phyloP scores from a whole-genome alignment of 1,140 invertebrate genomes.

The Ceratina japonica region DNA sequence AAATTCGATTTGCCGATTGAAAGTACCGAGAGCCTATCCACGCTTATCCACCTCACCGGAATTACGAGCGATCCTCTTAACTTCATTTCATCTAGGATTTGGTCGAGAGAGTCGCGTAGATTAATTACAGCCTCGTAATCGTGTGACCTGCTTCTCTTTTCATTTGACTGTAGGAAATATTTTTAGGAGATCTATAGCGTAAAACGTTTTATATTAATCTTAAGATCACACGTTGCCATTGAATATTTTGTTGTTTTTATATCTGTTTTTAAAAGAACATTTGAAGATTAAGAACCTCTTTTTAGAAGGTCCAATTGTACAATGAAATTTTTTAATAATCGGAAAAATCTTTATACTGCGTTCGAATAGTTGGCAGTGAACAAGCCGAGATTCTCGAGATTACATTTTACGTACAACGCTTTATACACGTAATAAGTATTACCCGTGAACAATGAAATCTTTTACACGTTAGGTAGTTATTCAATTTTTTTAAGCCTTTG shows the following conservation, averaged over 20 bases:
- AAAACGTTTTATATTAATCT: neutral
- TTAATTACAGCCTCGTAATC: neutral
- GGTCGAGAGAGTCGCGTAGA: neutral
- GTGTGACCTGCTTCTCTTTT: neutral
- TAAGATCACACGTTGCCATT: neutral
- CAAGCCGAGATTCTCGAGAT: neutral
- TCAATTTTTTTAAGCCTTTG: neutral
- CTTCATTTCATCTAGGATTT: conserved; percentile 21
- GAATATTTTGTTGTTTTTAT: neutral
- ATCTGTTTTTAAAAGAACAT: neutral
- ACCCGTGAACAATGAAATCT: neutral
- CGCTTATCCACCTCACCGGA: conserved; percentile 16
- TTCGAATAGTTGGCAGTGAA: neutral
- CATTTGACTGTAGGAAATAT: neutral
- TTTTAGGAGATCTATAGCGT: too few species aligned
- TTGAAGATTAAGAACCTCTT: neutral
- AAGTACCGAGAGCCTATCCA: conserved; percentile 2
- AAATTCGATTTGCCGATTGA: conserved; percentile 34
- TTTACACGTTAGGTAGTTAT: neutral
- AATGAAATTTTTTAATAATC: neutral
- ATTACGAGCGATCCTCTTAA: conserved; percentile 32
- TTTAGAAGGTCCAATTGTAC: neutral
- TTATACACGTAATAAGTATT: neutral
- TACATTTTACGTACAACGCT: neutral
- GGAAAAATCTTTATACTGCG: neutral